Percentiles rank a stretch among this genome's conserved stretches.
Evolutionary conservation across 2,888 invertebrate genomes (phyloP).

Genomic region (Xanthia togata): DNA sequence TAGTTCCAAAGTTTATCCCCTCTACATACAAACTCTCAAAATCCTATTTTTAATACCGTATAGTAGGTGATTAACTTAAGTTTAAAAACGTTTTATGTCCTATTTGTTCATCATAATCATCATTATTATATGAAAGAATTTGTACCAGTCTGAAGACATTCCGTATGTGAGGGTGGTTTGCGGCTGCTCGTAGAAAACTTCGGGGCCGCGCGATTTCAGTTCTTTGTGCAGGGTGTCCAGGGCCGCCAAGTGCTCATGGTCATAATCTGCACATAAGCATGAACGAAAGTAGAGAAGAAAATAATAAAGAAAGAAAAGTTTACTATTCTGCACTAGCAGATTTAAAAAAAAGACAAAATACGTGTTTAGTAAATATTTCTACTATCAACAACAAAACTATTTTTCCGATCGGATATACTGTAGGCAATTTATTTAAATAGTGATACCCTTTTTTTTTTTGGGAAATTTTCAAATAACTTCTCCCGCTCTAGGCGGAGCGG

Average conservation of each 20-base stretch:
- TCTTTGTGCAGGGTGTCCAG: constrained; percentile 73
- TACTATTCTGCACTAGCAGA: too few relatives aligned
- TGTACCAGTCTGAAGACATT: constrained; percentile 78
- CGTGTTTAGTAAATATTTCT: neutral
- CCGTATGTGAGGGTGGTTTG: constrained; percentile 76
- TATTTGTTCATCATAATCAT: neutral
- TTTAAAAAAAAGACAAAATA: too few relatives aligned
- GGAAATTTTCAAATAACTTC: too few relatives aligned
- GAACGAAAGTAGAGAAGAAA: neutral
- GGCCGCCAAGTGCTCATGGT: constrained; percentile 74
- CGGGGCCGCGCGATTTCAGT: constrained; percentile 74
- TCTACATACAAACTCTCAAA: too few relatives aligned
- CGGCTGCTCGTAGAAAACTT: constrained; percentile 79
- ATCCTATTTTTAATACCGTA: too few relatives aligned
- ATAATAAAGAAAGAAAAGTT: neutral
- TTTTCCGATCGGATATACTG: neutral
- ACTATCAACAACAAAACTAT: neutral
- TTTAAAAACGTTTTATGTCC: neutral
- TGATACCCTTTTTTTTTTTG: too few relatives aligned
- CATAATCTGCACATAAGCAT: constrained; percentile 61
- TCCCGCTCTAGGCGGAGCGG: too few relatives aligned
- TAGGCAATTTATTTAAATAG: neutral
- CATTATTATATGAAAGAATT: neutral
- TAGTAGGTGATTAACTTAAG: too few relatives aligned
- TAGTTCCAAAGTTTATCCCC: too few relatives aligned